These are phyloP conservation scores for Lepeophtheirus nordmannii DNA, from an alignment of 2,888 invertebrate species.

Conservation along the genomic window DNA sequence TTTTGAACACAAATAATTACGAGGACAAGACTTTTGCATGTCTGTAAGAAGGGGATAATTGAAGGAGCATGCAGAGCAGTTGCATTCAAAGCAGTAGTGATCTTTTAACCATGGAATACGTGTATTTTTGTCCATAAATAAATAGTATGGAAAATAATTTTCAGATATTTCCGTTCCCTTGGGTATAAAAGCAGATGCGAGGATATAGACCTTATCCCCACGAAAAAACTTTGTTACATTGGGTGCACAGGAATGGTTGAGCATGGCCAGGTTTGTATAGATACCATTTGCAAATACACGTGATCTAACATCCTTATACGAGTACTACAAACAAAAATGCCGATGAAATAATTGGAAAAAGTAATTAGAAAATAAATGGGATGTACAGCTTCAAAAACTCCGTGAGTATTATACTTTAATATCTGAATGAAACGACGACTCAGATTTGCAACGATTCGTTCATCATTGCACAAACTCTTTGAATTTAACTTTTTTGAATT, in stretches of 20 bases:
- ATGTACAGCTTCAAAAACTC: background rate
- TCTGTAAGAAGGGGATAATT: background rate
- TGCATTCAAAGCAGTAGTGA: conserved; percentile 13
- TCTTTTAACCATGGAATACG: background rate
- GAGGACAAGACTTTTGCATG: background rate
- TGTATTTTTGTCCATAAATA: background rate
- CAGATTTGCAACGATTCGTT: too few relatives aligned
- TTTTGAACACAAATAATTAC: too few relatives aligned
- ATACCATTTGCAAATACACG: conserved; percentile 10
- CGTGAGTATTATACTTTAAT: conserved; percentile 15
- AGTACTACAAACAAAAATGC: too few relatives aligned
- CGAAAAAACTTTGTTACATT: conserved; percentile 12
- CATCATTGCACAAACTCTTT: too few relatives aligned
- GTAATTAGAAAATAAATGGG: too few relatives aligned
- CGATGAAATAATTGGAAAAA: too few relatives aligned
- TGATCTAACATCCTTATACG: too few relatives aligned
- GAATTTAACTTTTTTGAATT: too few relatives aligned
- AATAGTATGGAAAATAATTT: background rate
- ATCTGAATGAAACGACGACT: background rate
- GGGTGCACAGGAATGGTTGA: conserved; percentile 17
- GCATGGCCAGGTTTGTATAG: conserved; percentile 14
- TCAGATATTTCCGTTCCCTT: conserved; percentile 17
- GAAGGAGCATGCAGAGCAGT: conserved; percentile 6
- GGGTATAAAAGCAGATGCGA: background rate
- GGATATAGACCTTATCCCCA: background rate